These are phyloP conservation scores for Nineta flava DNA, from an alignment of 2,888 invertebrate genomes.

Conservation along the genomic window DNA sequence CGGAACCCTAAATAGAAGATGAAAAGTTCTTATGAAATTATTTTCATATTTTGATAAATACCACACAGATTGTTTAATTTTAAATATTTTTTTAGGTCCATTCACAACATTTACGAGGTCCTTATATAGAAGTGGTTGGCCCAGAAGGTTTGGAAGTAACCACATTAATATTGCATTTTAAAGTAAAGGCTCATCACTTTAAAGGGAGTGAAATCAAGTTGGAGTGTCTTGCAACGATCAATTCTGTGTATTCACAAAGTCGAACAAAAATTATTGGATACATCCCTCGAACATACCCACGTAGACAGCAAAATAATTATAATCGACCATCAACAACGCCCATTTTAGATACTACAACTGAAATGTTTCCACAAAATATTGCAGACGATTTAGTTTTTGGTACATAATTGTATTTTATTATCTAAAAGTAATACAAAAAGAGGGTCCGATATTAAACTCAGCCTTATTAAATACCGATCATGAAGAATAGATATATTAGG, in stretches of 20 bases:
- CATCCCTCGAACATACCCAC: constrained; percentile 35
- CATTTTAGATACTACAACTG: no score
- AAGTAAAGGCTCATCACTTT: constrained; percentile 57
- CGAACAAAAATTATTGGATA: constrained; percentile 67
- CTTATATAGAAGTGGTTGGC: background rate
- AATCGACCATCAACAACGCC: no score
- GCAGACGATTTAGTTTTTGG: no score
- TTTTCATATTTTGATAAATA: background rate
- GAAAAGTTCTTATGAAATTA: no score
- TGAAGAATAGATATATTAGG: no score
- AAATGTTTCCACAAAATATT: no score
- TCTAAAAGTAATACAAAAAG: no score
- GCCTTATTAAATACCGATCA: no score
- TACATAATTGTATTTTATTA: no score
- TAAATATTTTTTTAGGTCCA: background rate
- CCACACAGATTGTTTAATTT: background rate
- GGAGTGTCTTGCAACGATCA: constrained; percentile 61
- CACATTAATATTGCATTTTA: constrained; percentile 55
- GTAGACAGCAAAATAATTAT: no score
- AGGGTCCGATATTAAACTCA: no score
- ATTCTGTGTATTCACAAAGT: constrained; percentile 62
- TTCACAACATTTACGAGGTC: background rate
- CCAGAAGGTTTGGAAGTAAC: constrained; percentile 41
- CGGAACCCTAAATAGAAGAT: no score
- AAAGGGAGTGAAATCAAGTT: constrained; percentile 59